Conservation (phyloP, 2,113 vertebrate genomes). For the Anser brachyrhynchus region DNA sequence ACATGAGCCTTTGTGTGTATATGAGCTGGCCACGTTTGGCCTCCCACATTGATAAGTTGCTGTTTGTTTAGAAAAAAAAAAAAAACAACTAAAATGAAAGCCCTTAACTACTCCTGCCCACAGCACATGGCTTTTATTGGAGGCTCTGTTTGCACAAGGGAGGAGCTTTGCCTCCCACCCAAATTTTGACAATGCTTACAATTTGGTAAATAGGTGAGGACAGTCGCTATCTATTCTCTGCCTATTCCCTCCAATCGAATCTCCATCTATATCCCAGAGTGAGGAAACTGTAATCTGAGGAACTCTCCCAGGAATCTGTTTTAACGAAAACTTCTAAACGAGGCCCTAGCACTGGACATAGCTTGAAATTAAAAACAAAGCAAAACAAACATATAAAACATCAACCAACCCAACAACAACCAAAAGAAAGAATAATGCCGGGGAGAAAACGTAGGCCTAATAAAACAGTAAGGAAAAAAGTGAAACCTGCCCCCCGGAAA, state of each 20-base stretch:
- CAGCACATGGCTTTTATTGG: not conserved
- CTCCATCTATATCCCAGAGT: not conserved
- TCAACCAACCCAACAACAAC: not conserved
- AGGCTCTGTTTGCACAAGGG: not conserved
- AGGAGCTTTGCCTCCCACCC: not conserved
- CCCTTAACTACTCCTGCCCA: not conserved
- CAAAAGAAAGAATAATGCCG: not conserved
- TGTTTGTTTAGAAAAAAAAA: not conserved
- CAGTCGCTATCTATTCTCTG: not conserved
- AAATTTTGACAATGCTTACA: not conserved
- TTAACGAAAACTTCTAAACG: not conserved
- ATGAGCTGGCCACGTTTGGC: not conserved
- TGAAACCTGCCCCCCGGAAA: not conserved
- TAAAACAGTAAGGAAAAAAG: not conserved
- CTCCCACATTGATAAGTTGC: not conserved
- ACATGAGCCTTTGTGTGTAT: not conserved
- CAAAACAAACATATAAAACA: not conserved
- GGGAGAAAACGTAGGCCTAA: not conserved
- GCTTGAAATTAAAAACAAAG: not conserved
- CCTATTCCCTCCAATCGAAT: not conserved
- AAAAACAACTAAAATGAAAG: not conserved
- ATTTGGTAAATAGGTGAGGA: constrained; percentile 4
- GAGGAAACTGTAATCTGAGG: not conserved
- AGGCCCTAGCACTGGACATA: not conserved
- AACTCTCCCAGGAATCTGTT: not conserved